Base-by-base conservation (phyloP, 1,140 invertebrate genomes). In the Limonius californicus region DNA sequence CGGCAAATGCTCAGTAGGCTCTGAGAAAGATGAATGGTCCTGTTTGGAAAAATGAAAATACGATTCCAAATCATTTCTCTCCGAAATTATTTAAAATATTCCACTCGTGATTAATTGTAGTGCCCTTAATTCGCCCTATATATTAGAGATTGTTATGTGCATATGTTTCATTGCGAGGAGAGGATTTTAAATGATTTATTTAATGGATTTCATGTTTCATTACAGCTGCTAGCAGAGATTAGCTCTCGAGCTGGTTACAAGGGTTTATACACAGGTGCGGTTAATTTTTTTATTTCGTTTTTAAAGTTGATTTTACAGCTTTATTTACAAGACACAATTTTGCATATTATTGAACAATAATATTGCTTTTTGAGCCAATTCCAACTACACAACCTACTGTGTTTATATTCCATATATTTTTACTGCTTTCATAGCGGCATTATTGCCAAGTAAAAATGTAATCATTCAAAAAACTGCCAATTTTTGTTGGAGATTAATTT, bases 71-170 rank as follows among this genome's bases (percentile, higher is more conserved):
- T 39, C n/a, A 14, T 39, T 50, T 19, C 16, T 16, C 42, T 43
- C 42, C 12, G 42, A 16, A 14, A 14, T 12, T 16, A 50, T 21
- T 21, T 50, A 18, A 19, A 50, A 18, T 21, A 18, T 21, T 32
- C 18, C 8, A 19, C n/a, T 39, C 3, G 20, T 69, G 67, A 69
- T 67, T 69, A 68, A 68, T 68, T 66, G 55, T 54, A 20, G 23
- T 50, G 45, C 20, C 60, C 47, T 55, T 64, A 66, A 66, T 65
- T 62, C 50, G 19, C 54, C 62, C 66, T 66, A 66, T 62, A 62
- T 66, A 64, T 66, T 57, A 30, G 55, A 21, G 19, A 50, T 59
- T 54, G 65, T 23, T 57, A 59, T 32, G 50, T 32, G 19, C 56
- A 59, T 58, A 58, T 62, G 61, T 66, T 53, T 61, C 59, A 27